Evolutionary conservation across 2,113 vertebrate genomes (phyloP).

Genomic region (Laticauda colubrina): DNA sequence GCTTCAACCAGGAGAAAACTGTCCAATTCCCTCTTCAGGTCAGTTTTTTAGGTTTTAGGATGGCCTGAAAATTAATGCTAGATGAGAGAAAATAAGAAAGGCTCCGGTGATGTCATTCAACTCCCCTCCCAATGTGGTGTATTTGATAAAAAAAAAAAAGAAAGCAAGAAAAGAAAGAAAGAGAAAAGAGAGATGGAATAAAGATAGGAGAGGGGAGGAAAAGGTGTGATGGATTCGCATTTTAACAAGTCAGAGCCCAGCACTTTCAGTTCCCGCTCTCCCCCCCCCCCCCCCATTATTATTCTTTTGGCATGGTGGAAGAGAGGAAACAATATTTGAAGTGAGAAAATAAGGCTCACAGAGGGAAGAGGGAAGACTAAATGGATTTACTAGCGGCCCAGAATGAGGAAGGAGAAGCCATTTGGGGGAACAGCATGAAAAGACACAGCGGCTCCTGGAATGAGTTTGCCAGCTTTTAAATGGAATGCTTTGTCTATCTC

Average conservation of each 20-base stretch:
- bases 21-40: not conserved
- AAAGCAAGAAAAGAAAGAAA: not conserved
- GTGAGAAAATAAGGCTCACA: not conserved
- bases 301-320: conserved; percentile 6
- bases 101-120: not conserved
- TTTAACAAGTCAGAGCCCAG: conserved; percentile 29
- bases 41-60: not conserved
- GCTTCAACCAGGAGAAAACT: not conserved
- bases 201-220: not conserved
- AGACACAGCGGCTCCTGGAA: conserved; percentile 4
- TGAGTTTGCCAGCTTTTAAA: not conserved
- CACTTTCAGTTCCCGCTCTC: not conserved
- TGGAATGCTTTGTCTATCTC: not conserved
- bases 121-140: not conserved
- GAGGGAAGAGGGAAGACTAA: not conserved
- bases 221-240: not conserved
- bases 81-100: no score
- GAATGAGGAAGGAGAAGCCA: not conserved
- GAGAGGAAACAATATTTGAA: not conserved
- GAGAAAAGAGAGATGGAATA: not conserved
- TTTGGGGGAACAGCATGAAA: not conserved
- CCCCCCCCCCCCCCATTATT: no score
- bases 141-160: not conserved
- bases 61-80: not conserved
- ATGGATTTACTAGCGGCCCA: conserved; percentile 2